Conservation (phyloP, 2,888 invertebrate species). For the Aphelenchoides bicaudatus region DNA sequence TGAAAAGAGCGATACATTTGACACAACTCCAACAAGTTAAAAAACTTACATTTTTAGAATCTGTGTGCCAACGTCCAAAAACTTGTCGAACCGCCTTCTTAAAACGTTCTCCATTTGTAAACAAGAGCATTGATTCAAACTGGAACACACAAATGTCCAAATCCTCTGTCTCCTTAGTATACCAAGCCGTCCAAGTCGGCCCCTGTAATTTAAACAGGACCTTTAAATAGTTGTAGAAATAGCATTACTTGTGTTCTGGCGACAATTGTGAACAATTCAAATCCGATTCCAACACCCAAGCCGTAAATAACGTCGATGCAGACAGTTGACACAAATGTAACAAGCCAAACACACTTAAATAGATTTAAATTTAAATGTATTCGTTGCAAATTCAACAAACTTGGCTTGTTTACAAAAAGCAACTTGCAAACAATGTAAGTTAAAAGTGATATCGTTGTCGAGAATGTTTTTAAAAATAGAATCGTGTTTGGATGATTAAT, state of each 20-base stretch:
- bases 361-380: too few relatives aligned
- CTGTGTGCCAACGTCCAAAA: constrained; percentile 36
- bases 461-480: too few relatives aligned
- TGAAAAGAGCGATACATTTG: not conserved
- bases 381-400: too few relatives aligned
- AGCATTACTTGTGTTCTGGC: constrained; percentile 65
- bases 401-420: too few relatives aligned
- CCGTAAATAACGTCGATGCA: constrained; percentile 80
- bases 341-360: constrained; percentile 70
- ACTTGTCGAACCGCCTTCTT: constrained; percentile 50
- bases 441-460: too few relatives aligned
- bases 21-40: constrained; percentile 1
- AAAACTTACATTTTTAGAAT: not conserved
- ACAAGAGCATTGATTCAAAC: constrained; percentile 62
- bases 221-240: not conserved
- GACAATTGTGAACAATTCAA: constrained; percentile 74
- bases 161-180: constrained; percentile 14
- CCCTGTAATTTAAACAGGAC: too few relatives aligned
- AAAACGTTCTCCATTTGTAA: constrained; percentile 63
- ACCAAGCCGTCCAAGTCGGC: constrained; percentile 5
- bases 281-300: constrained; percentile 71
- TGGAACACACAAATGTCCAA: constrained; percentile 60
- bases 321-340: constrained; percentile 74
- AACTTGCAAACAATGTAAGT: too few relatives aligned
- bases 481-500: too few relatives aligned